These are phyloP conservation scores for Hyperoplus immaculatus DNA, from an alignment of 2,797 vertebrate species.

Conservation along the genomic window DNA sequence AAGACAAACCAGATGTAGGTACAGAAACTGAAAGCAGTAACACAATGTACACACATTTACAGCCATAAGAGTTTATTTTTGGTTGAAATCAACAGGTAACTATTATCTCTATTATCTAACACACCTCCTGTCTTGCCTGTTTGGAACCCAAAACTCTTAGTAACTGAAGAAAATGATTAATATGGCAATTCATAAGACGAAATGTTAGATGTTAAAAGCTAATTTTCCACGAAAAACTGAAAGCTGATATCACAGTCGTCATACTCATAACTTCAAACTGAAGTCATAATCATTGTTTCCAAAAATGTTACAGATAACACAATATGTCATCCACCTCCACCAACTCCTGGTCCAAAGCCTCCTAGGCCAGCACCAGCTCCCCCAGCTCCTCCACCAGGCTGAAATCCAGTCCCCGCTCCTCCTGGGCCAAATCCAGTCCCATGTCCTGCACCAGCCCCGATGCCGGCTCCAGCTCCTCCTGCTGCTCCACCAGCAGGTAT, in stretches of 20 bases:
- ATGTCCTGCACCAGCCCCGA: slow-evolving; percentile 57
- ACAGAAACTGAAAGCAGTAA: slow-evolving; percentile 14
- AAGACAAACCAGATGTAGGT: neutral
- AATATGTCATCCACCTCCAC: slow-evolving; percentile 53
- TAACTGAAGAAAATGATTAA: slow-evolving; percentile 30
- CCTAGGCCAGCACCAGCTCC: slow-evolving; percentile 66
- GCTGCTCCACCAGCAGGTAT: slow-evolving; percentile 80
- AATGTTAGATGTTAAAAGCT: slow-evolving; percentile 3
- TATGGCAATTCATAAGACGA: neutral
- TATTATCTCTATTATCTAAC: slow-evolving; percentile 44
- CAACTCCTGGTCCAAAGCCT: slow-evolving; percentile 73
- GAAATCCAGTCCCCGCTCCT: slow-evolving; percentile 65
- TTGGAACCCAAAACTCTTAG: slow-evolving; percentile 45
- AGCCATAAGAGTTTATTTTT: slow-evolving; percentile 12
- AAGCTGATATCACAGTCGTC: slow-evolving; percentile 13
- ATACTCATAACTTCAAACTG: slow-evolving; percentile 5
- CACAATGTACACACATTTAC: neutral
- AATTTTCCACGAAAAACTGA: slow-evolving; percentile 21
- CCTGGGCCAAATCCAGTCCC: slow-evolving; percentile 64
- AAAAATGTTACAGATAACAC: slow-evolving; percentile 13
- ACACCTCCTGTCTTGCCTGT: slow-evolving; percentile 23
- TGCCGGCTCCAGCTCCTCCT: slow-evolving; percentile 67
- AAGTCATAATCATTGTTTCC: neutral
- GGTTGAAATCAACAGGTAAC: slow-evolving; percentile 26
- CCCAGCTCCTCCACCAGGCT: slow-evolving; percentile 70